Percentiles rank a stretch among this genome's conserved stretches.
phyloP scores from a whole-genome alignment of 2,797 vertebrate genomes.

The Pantherophis vulpinus region DNA sequence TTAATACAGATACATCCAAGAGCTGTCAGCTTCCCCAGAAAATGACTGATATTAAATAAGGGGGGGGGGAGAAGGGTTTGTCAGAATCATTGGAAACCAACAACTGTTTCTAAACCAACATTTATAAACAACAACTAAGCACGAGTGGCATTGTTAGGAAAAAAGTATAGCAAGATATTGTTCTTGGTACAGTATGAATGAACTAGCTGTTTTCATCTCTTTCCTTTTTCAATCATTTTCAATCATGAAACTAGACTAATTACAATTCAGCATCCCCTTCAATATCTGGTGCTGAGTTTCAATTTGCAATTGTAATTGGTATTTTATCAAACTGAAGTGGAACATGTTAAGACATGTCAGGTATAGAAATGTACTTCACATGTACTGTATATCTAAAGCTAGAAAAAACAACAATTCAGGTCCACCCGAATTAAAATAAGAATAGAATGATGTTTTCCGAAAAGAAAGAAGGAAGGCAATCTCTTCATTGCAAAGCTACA shows the following conservation, averaged over 20 bases:
- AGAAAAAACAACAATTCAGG: not conserved
- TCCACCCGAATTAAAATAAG: not conserved
- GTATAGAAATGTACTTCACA: not conserved
- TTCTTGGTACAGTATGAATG: not conserved
- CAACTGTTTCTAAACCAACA: not conserved
- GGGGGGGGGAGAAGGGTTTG: not conserved
- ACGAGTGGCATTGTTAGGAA: not conserved
- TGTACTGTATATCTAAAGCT: not conserved
- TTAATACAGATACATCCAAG: not conserved
- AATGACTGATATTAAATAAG: not conserved
- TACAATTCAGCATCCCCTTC: not conserved
- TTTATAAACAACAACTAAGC: not conserved
- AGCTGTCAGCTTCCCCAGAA: not conserved
- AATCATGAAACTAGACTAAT: not conserved
- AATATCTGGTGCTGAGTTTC: not conserved
- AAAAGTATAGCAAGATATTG: not conserved
- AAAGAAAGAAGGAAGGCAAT: not conserved
- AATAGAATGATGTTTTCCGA: not conserved
- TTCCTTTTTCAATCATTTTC: too few species aligned
- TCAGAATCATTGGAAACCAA: not conserved
- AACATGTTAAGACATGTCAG: conserved; percentile 17
- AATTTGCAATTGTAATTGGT: conserved; percentile 23
- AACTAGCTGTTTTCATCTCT: rapidly evolving
- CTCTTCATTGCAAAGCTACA: not conserved
- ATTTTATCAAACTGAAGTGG: not conserved